Base-by-base conservation (phyloP, 2,888 invertebrate species). In the Eucera pruinosa region DNA sequence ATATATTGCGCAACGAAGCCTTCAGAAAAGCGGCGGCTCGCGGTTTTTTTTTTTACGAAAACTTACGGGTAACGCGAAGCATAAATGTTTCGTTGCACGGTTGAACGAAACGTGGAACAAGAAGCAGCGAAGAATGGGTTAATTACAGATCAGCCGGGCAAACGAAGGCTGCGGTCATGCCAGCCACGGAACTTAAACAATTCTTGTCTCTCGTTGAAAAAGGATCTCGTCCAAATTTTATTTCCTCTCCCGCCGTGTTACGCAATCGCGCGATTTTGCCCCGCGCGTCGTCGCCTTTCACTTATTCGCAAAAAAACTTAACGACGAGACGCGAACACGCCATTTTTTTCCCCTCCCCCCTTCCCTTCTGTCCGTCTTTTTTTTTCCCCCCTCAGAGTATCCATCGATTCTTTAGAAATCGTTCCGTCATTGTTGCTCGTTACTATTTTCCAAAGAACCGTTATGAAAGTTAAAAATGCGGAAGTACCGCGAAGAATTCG, bases 241-340 rank as follows among this genome's bases (percentile, higher is more conserved):
- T 80, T 72, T 76, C 65, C 33, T 13, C 47, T 33, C 27, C 18
- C 15, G 25, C 23, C 9, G 20, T 3, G 23, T 81, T 73, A 20
- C 47, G 50, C 23, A 69, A 77, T 20, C 18, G 23, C 9, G 9
- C 61, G 36, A 68, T 71, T 61, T 47, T 66, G 30, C 45, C 54
- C 36, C 20, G 48, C 54, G n/a, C n/a, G n/a, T n/a, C n/a, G n/a
- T 67, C 43, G 54, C 54, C 81, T 77, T 81, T 77, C 81, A 73
- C 76, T 72, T 33, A 11, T 15, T 47, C 48, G 20, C 33, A 60
- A 81, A 64, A n/a, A 70, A 81, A 64, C 36, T 57, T 39, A 43
- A 61, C 55, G 36, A 55, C 23, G 52, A 30, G 11, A 6, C 55
- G 33, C 18, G 18, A 39, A 36, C 20, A 25, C 27, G n/a, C 7